phyloP scores from a whole-genome alignment of 1,140 invertebrate species.

The Drosophila serrata region DNA sequence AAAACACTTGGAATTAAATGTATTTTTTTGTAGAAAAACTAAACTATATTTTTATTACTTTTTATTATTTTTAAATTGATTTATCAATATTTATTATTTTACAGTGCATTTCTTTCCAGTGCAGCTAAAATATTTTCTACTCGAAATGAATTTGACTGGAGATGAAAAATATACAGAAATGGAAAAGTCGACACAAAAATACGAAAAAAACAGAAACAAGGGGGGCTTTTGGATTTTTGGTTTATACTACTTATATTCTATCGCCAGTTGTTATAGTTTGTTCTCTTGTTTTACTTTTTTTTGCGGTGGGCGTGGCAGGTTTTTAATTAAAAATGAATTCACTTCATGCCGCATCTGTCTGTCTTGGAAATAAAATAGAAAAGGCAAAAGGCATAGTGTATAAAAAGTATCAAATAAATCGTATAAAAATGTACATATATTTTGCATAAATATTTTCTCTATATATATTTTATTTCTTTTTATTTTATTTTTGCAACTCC shows the following conservation, averaged over 20 bases:
- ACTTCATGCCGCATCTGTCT: conserved; percentile 27
- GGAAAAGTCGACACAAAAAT: neutral
- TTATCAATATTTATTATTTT: neutral
- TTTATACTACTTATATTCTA: conserved; percentile 15
- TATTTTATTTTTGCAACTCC: neutral
- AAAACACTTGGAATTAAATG: too few species aligned
- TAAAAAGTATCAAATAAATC: conserved; percentile 1
- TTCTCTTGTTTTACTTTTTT: conserved; percentile 12
- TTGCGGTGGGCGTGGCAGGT: conserved; percentile 28
- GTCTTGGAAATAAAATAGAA: conserved; percentile 23
- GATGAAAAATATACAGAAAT: conserved; percentile 14
- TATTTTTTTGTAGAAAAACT: neutral
- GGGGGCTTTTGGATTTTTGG: conserved; percentile 30
- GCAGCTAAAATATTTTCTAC: conserved; percentile 34
- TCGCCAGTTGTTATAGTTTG: conserved; percentile 22
- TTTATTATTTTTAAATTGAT: neutral
- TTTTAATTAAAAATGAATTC: conserved; percentile 52
- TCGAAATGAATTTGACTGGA: conserved; percentile 50
- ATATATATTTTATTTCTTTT: neutral
- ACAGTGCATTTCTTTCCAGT: neutral
- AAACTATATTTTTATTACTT: neutral
- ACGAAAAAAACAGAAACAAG: neutral
- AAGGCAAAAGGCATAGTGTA: neutral
- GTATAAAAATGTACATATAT: neutral
- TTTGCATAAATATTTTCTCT: too few species aligned